Conservation (phyloP, 2,113 vertebrate species). For the Phalacrocorax brasilianus region DNA sequence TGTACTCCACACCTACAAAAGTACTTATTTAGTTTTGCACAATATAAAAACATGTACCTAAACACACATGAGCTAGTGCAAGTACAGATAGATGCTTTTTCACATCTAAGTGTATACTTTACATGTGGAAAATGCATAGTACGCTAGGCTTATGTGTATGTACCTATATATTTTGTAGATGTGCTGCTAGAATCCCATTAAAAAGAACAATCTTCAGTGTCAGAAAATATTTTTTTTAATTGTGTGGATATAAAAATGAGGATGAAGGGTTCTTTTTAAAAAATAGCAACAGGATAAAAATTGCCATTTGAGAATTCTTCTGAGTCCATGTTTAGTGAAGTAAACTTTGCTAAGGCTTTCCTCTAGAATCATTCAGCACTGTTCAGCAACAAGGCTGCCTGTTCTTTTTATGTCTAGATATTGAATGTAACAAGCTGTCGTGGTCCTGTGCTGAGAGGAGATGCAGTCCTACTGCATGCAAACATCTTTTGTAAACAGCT, state of each 20-base stretch:
- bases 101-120: not conserved
- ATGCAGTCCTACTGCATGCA: conserved; percentile 41
- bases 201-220: not conserved
- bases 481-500: conserved; percentile 51
- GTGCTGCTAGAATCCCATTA: not conserved
- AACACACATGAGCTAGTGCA: not conserved
- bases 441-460: conserved; percentile 46
- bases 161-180: not conserved
- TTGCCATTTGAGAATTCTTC: not conserved
- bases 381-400: not conserved
- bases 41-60: not conserved
- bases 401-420: conserved; percentile 33
- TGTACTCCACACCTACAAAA: not conserved
- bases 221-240: not conserved
- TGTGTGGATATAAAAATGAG: not conserved
- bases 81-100: not conserved
- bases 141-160: not conserved
- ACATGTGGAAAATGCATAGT: not conserved
- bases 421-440: conserved; percentile 64
- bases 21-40: not conserved
- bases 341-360: not conserved
- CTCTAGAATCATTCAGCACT: not conserved
- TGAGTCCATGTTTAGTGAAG: not conserved
- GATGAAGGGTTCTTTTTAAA: not conserved
- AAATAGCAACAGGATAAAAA: not conserved